phyloP scores from a whole-genome alignment of 2,113 vertebrate species.

The Circaetus gallicus region DNA sequence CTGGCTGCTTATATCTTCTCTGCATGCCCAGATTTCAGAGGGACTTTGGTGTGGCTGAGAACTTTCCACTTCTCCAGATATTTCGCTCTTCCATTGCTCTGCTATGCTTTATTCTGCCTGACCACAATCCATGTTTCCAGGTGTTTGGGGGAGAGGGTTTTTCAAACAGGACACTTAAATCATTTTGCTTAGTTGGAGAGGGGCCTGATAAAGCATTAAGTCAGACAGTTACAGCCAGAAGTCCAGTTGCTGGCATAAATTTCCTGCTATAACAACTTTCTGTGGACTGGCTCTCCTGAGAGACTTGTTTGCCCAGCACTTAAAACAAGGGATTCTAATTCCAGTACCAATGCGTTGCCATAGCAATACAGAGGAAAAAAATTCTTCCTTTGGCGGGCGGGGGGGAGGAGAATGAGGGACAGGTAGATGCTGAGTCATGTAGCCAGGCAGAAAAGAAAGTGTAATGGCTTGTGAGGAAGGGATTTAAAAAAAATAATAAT shows the following conservation, averaged over 20 bases:
- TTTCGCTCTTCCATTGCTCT: neutral
- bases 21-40: neutral
- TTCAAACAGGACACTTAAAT: neutral
- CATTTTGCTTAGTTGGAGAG: neutral
- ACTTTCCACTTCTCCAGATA: neutral
- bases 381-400: neutral
- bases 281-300: neutral
- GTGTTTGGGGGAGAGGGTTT: neutral
- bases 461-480: neutral
- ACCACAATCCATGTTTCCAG: neutral
- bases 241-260: neutral
- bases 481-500: neutral
- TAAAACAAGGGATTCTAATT: neutral
- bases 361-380: neutral
- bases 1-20: neutral
- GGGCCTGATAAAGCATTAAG: neutral
- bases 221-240: neutral
- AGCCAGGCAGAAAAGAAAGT: neutral
- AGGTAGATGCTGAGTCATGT: neutral
- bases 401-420: neutral
- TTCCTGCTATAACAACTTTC: neutral
- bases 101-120: neutral
- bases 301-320: neutral
- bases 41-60: neutral
- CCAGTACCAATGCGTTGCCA: neutral